A percentile compares a stretch with the other conserved stretches of the same genome.
Evolutionary conservation across 2,113 vertebrate genomes (phyloP).

Genomic region (Silurus asotus): DNA sequence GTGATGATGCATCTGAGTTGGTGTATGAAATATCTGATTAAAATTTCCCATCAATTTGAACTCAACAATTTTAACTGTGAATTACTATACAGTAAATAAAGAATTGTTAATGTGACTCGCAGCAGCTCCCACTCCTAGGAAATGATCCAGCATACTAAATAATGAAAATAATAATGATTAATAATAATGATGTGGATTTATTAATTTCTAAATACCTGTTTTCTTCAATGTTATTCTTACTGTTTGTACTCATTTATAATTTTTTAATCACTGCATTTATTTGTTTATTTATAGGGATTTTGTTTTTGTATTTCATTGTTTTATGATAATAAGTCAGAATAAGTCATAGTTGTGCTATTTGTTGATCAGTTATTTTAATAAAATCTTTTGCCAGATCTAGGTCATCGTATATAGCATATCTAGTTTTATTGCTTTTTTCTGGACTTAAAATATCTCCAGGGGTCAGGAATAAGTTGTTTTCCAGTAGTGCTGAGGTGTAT

Average conservation of each 20-base stretch:
- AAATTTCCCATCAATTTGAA: neutral
- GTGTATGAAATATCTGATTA: neutral
- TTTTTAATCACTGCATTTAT: neutral
- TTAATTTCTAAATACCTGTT: neutral
- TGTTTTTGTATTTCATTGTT: neutral
- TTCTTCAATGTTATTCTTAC: neutral
- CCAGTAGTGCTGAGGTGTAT: neutral
- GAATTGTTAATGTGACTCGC: neutral
- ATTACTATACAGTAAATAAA: neutral
- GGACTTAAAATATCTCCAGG: neutral
- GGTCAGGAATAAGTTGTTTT: neutral
- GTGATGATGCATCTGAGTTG: neutral
- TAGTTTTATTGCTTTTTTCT: neutral
- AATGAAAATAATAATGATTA: neutral
- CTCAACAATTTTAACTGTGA: neutral
- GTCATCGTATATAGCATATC: neutral
- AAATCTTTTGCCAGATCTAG: neutral
- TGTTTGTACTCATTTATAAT: neutral
- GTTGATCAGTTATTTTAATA: neutral
- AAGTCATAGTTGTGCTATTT: neutral
- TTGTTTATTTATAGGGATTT: neutral
- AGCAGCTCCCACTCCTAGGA: neutral
- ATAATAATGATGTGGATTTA: neutral
- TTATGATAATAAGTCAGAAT: neutral
- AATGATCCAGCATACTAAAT: neutral